phyloP scores from a whole-genome alignment of 2,888 invertebrate species.

The Chloromyia formosa region DNA sequence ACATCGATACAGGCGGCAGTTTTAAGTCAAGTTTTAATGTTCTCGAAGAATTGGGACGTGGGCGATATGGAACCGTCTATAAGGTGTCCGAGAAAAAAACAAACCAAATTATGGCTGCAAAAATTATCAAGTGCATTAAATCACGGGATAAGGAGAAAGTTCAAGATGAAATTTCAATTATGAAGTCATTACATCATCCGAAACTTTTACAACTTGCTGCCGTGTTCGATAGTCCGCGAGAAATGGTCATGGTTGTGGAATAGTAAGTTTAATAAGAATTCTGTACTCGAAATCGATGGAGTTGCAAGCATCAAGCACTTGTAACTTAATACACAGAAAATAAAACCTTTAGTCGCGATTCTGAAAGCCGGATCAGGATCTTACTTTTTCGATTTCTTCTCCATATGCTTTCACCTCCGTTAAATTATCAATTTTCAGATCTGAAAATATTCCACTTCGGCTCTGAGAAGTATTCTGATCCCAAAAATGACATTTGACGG shows the following conservation, averaged over 20 bases:
- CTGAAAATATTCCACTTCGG: too few relatives aligned
- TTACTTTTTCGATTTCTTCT: too few relatives aligned
- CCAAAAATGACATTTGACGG: too few relatives aligned
- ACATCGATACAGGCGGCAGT: conserved; percentile 67
- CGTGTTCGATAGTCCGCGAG: conserved; percentile 79
- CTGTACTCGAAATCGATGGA: too few relatives aligned
- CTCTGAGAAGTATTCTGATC: too few relatives aligned
- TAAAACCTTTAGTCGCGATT: too few relatives aligned
- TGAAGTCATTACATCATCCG: conserved; percentile 85
- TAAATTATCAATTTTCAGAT: too few relatives aligned
- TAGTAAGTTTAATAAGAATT: conserved; percentile 72
- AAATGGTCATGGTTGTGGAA: conserved; percentile 89
- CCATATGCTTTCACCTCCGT: too few relatives aligned
- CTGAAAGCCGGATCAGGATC: too few relatives aligned
- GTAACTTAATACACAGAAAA: too few relatives aligned
- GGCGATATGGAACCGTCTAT: conserved; percentile 77
- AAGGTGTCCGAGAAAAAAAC: conserved; percentile 74
- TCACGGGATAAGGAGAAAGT: conserved; percentile 79
- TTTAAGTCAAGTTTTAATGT: conserved; percentile 73
- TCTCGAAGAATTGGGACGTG: conserved; percentile 79
- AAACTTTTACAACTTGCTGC: conserved; percentile 85
- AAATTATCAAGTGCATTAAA: conserved; percentile 79
- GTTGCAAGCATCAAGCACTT: too few relatives aligned
- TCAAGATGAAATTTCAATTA: conserved; percentile 83
- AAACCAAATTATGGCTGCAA: conserved; percentile 79